A percentile compares a stretch with the other conserved stretches of the same genome.
Conservation (phyloP, 2,797 vertebrate genomes). For the Falco concolor region DNA sequence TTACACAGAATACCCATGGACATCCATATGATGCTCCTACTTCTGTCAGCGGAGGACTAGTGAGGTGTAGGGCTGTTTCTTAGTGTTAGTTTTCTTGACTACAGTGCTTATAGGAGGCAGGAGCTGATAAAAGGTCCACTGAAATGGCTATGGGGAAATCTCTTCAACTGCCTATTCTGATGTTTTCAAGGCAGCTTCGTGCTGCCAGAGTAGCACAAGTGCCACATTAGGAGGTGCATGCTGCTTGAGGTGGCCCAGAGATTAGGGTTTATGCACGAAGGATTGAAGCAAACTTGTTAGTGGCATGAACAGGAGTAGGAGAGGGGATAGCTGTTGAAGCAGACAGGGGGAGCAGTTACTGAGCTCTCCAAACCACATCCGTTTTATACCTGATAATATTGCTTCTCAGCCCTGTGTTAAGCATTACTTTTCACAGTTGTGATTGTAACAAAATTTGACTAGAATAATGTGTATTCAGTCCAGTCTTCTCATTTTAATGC, state of each 20-base stretch:
- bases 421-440: neutral
- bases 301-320: neutral
- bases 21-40: neutral
- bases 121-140: neutral
- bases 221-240: accelerated
- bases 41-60: neutral
- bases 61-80: neutral
- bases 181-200: neutral
- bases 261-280: neutral
- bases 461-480: neutral
- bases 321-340: neutral
- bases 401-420: neutral
- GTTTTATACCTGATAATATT: neutral
- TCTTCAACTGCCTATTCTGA: neutral
- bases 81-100: neutral
- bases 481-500: neutral
- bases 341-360: neutral
- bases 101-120: neutral
- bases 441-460: neutral
- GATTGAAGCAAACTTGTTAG: no score
- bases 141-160: neutral
- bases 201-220: neutral
- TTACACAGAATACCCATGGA: neutral
- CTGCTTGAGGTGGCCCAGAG: neutral
- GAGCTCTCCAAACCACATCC: neutral